A percentile compares a stretch with the other conserved stretches of the same genome.
These are phyloP conservation scores for Psammodynastes pulverulentus DNA, from an alignment of 2,113 vertebrate genomes.

Conservation along the genomic window DNA sequence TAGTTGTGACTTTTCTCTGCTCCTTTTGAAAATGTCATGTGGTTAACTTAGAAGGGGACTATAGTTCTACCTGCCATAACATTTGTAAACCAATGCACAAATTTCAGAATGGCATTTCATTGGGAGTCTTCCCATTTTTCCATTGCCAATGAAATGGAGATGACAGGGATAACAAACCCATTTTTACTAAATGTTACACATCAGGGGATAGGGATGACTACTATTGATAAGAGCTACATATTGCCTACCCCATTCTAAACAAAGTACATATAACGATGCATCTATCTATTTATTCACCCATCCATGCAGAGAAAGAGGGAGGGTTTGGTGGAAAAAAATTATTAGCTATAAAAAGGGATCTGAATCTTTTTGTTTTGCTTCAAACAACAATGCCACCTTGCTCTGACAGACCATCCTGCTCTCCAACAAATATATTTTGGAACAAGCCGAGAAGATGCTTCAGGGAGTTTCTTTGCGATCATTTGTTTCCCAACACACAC, in stretches of 20 bases:
- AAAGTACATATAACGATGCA: neutral
- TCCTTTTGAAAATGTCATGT: neutral
- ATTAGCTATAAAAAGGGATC: constrained; percentile 9
- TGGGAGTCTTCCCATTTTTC: neutral
- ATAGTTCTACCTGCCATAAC: neutral
- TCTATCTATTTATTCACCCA: neutral
- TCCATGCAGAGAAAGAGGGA: neutral
- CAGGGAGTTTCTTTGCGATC: constrained; percentile 42
- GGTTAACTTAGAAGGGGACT: neutral
- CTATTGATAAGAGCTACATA: neutral
- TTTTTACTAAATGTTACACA: neutral
- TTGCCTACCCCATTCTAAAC: neutral
- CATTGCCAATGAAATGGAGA: neutral
- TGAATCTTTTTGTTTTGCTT: constrained; percentile 12
- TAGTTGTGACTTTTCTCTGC: neutral
- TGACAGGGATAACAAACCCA: neutral
- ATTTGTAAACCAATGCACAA: neutral
- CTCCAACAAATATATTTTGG: constrained; percentile 17
- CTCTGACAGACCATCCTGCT: constrained; percentile 6
- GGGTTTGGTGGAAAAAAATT: neutral
- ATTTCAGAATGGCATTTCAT: neutral
- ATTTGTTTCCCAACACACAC: constrained; percentile 34
- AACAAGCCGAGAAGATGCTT: constrained; percentile 38
- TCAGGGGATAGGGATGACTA: neutral
- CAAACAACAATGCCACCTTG: neutral